phyloP scores from a whole-genome alignment of 64 coral and sea anemone species.

The Orbicella faveolata region DNA sequence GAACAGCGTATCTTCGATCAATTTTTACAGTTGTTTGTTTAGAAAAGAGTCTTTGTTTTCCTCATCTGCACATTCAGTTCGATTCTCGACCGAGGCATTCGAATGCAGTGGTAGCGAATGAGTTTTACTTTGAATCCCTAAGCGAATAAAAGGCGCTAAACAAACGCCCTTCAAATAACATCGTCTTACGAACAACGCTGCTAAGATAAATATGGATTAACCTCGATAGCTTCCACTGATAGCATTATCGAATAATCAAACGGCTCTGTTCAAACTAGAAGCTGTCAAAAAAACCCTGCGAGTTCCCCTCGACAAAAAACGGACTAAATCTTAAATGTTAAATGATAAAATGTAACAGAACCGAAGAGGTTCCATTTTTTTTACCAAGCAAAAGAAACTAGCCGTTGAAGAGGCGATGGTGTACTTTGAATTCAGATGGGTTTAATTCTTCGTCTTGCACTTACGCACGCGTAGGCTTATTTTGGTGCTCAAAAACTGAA shows the following conservation, averaged over 20 bases:
- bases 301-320: not conserved
- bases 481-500: too few species aligned
- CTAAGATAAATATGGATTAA: not conserved
- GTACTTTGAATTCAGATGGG: too few species aligned
- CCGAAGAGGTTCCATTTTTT: not conserved
- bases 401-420: too few species aligned
- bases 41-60: not conserved
- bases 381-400: too few species aligned
- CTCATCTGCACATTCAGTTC: not conserved
- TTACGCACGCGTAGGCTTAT: too few species aligned
- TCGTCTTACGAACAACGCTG: not conserved
- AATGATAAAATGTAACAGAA: not conserved
- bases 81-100: not conserved
- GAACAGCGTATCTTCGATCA: not conserved
- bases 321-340: not conserved
- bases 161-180: not conserved
- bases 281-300: not conserved
- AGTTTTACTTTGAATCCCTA: not conserved
- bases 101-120: too few species aligned
- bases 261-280: not conserved
- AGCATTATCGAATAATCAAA: not conserved
- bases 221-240: not conserved
- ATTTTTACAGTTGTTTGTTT: slow-evolving; percentile 5
- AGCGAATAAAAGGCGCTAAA: not conserved
- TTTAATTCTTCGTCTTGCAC: too few species aligned